Evolutionary conservation across 2,113 vertebrate species (phyloP).

Genomic region (Ciconia maguari): DNA sequence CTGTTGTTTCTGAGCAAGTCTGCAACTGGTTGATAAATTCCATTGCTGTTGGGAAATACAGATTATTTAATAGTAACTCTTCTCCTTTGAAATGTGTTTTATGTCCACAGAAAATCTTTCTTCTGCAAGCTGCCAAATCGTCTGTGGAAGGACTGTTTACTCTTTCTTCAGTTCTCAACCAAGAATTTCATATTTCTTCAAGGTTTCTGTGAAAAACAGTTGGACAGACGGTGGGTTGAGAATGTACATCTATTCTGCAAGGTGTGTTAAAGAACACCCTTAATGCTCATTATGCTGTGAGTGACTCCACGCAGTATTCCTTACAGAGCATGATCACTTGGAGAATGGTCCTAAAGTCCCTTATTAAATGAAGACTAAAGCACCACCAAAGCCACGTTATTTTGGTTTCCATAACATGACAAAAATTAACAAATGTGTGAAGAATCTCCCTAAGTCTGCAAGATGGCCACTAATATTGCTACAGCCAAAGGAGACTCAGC

Average conservation of each 20-base stretch:
- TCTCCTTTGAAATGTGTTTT: background rate
- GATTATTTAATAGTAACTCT: background rate
- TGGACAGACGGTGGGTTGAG: background rate
- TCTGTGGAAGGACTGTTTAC: background rate
- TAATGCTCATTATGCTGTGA: background rate
- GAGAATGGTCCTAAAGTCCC: background rate
- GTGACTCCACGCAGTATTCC: background rate
- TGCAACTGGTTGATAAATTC: background rate
- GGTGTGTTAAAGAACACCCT: background rate
- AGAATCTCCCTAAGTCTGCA: background rate
- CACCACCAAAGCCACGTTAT: background rate
- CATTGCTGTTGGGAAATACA: background rate
- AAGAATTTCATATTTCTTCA: background rate
- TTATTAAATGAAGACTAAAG: background rate
- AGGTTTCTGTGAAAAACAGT: background rate
- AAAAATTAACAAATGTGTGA: background rate
- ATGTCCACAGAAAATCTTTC: background rate
- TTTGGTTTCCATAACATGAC: background rate
- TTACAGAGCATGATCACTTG: background rate
- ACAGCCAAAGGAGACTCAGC: background rate
- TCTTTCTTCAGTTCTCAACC: background rate
- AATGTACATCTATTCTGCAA: background rate
- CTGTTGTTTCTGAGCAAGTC: background rate
- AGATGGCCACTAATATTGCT: background rate
- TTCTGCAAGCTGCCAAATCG: background rate